Evolutionary conservation across 2,888 invertebrate species (phyloP), one percentile per base, ranked within the genome.

Genomic region (Embidobia sp.): DNA sequence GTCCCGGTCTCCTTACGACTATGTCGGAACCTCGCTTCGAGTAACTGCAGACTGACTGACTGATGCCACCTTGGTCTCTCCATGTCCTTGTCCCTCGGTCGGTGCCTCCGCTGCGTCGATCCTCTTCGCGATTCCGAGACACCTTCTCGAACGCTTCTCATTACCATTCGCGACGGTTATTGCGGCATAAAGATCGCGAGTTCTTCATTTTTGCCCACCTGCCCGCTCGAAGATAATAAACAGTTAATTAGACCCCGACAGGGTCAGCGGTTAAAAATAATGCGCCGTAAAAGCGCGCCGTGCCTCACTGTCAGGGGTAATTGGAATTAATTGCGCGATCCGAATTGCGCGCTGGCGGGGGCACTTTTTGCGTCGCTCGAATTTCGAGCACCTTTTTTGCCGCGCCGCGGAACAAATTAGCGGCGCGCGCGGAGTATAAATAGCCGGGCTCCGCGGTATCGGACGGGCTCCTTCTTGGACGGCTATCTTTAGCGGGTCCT

Each of bases 1-100:
- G n/a, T 84, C 84, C 82, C 84, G 81, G 82, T 78, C 82, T 81
- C 80, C 83, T 82, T 81, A 79, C 83, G 72, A 79, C 79, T 77
- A 74, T 78, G 78, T 80, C 80, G 79, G 79, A 79, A 76, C 81
- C 77, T 73, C 69, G 79, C 79, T 73, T 15, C 44, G 37, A 76
- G 77, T 73, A 66, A 78, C 75, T 57, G 72, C 44, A 29, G 51
- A 66, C 80, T 78, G 81, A 83, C 83, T 80, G 81, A 79, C 80
- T 16, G 33, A 57, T 59, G 69, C 59, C 69, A 80, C 80, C 81
- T 82, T 82, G 80, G 81, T 77, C 46, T 67, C 15, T 27, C 33
- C 79, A 79, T 80, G 79, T 53, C 77, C 35, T 57, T 46, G 11
- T 64, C 77, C 61, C 13, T 37, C 44, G 26, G n/a, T 15, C 35